phyloP scores from a whole-genome alignment of 2,888 invertebrate genomes.

The Polydrusus tereticollis region DNA sequence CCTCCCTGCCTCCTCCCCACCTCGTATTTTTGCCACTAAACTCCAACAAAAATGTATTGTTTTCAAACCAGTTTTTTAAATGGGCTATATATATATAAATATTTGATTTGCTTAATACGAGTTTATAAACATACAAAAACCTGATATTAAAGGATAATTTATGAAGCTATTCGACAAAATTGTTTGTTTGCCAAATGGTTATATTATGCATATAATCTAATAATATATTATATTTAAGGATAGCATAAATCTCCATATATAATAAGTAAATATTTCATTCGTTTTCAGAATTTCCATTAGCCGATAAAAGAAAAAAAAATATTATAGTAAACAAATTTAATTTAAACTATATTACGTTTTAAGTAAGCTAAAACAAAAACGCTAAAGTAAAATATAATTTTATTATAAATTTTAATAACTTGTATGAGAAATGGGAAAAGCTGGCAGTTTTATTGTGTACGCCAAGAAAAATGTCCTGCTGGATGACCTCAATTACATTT shows the following conservation, averaged over 20 bases:
- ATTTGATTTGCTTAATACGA: background rate
- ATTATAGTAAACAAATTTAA: conserved; percentile 34
- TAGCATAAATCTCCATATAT: conserved; percentile 9
- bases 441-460: conserved; percentile 36
- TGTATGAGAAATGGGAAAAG: conserved; percentile 46
- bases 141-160: conserved; percentile 24
- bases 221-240: conserved; percentile 18
- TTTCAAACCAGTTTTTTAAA: background rate
- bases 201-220: conserved; percentile 19
- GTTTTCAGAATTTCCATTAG: conserved; percentile 28
- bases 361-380: conserved; percentile 33
- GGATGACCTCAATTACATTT: conserved; percentile 37
- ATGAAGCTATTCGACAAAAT: background rate
- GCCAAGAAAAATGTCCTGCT: conserved; percentile 31
- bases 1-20: no score
- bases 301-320: conserved; percentile 22
- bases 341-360: conserved; percentile 32
- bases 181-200: conserved; percentile 20
- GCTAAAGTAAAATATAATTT: conserved; percentile 45
- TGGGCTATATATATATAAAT: background rate
- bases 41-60: no score
- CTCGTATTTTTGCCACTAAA: no score
- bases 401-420: conserved; percentile 52
- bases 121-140: conserved; percentile 9
- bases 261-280: conserved; percentile 23